Conservation (phyloP, 2,888 invertebrate genomes). For the Scaeva pyrastri region DNA sequence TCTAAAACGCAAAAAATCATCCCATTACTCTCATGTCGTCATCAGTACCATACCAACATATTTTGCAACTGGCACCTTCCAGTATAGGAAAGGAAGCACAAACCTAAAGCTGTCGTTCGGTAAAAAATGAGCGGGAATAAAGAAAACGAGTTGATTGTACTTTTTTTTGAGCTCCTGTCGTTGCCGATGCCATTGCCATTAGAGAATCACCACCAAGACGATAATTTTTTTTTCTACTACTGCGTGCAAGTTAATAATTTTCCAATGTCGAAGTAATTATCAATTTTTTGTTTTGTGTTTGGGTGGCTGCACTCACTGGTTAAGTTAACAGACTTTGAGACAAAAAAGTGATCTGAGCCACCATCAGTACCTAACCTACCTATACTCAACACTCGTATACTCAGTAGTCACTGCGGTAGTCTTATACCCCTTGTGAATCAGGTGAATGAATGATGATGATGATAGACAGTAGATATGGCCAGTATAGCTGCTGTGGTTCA, state of each 20-base stretch:
- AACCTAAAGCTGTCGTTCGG: slow-evolving; percentile 42
- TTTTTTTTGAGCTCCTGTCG: not conserved
- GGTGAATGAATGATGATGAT: slow-evolving; percentile 71
- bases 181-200: slow-evolving; percentile 14
- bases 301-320: slow-evolving; percentile 63
- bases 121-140: slow-evolving; percentile 43
- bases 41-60: too few relatives aligned
- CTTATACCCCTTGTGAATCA: slow-evolving; percentile 57
- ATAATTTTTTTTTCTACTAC: not conserved
- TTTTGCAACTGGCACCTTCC: too few relatives aligned
- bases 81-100: too few relatives aligned
- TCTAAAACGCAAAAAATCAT: too few relatives aligned
- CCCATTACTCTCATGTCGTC: too few relatives aligned
- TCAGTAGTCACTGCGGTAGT: too few relatives aligned
- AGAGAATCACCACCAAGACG: slow-evolving; percentile 39
- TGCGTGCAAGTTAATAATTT: slow-evolving; percentile 64
- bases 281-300: slow-evolving; percentile 59
- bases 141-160: slow-evolving; percentile 52
- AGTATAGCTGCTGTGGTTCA: slow-evolving; percentile 2
- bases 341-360: slow-evolving; percentile 29
- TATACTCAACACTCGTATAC: not conserved
- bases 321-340: slow-evolving; percentile 20
- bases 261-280: slow-evolving; percentile 71
- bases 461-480: slow-evolving; percentile 56
- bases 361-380: slow-evolving; percentile 5